Evolutionary conservation across 2,888 invertebrate genomes (phyloP).

Genomic region (Eupeodes latifasciatus): DNA sequence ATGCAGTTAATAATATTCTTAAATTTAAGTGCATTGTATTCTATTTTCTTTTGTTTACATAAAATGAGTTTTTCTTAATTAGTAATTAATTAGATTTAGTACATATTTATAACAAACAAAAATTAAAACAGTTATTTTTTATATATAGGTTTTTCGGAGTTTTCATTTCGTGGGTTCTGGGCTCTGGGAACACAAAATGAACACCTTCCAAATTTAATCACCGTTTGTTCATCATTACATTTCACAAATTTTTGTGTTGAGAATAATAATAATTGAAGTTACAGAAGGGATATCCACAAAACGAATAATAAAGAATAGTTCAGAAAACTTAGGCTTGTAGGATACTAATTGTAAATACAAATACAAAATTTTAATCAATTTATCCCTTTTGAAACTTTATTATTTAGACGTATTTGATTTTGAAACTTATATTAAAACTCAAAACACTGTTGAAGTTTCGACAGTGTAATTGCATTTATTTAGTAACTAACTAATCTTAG

Average conservation of each 20-base stretch:
- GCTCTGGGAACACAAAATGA: slow-evolving; percentile 79
- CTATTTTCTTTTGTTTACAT: slow-evolving; percentile 36
- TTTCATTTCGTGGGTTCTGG: slow-evolving; percentile 78
- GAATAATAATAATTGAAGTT: slow-evolving; percentile 60
- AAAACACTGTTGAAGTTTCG: background rate
- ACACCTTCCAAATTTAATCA: slow-evolving; percentile 63
- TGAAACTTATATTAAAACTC: background rate
- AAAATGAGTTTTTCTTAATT: background rate
- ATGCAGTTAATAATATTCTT: slow-evolving; percentile 30
- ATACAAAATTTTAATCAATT: background rate
- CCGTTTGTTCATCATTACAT: background rate
- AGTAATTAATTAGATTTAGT: background rate
- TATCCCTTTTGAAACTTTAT: slow-evolving; percentile 35
- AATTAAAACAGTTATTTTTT: slow-evolving; percentile 4
- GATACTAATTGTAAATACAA: background rate
- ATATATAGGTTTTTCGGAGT: slow-evolving; percentile 40
- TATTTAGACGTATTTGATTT: background rate
- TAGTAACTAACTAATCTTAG: slow-evolving; percentile 8
- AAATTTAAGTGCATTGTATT: slow-evolving; percentile 4
- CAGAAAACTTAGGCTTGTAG: no score
- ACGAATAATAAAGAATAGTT: no score
- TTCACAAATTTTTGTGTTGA: background rate
- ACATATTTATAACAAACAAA: background rate
- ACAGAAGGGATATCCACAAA: slow-evolving; percentile 74
- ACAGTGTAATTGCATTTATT: background rate